Evolutionary conservation across 2,113 vertebrate genomes (phyloP).

Genomic region (Pterocles burchelli): DNA sequence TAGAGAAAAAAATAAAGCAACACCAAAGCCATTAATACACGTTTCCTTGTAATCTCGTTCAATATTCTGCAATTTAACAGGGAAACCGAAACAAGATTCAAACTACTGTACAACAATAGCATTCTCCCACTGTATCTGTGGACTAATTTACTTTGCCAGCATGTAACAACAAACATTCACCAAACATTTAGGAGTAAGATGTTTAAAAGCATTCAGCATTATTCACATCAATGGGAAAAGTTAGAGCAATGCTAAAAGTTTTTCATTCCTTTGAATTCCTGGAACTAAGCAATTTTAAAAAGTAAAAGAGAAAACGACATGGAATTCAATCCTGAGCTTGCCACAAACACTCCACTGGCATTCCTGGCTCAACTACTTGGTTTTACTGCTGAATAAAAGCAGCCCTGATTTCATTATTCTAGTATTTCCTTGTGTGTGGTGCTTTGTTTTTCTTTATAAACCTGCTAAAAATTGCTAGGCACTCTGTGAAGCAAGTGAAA

Average conservation of each 20-base stretch:
- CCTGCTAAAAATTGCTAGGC: neutral
- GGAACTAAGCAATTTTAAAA: neutral
- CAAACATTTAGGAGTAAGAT: neutral
- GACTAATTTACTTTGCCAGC: neutral
- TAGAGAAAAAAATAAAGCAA: conserved; percentile 59
- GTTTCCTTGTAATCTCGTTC: neutral
- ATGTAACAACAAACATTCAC: neutral
- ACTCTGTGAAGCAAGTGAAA: neutral
- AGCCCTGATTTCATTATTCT: neutral
- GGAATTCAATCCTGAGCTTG: neutral
- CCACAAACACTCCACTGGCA: neutral
- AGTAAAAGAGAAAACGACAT: neutral
- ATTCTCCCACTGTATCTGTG: neutral
- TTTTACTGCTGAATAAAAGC: neutral
- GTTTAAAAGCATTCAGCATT: neutral
- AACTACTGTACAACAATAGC: neutral
- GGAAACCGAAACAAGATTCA: neutral
- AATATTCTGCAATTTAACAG: neutral
- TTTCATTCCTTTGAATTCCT: neutral
- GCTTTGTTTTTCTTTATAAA: neutral
- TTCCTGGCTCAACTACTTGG: neutral
- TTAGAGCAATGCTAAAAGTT: neutral
- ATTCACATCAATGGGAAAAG: neutral
- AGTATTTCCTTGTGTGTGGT: neutral
- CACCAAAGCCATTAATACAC: neutral